A percentile compares a stretch with the other conserved stretches of the same genome.
Evolutionary conservation across 2,888 invertebrate genomes (phyloP).

Genomic region (Ptilodon capucinus): DNA sequence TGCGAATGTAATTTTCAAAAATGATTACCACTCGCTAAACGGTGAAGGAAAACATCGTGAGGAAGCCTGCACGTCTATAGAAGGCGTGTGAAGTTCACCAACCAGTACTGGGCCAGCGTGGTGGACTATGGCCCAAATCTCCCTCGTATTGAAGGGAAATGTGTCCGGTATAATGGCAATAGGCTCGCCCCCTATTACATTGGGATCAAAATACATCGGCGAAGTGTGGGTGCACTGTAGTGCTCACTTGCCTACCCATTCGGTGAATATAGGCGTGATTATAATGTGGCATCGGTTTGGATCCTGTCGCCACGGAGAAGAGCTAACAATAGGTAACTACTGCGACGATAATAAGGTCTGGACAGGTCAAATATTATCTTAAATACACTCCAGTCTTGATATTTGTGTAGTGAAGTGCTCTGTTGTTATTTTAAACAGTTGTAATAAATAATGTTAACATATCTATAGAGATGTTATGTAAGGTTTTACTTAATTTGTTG

Average conservation of each 20-base stretch:
- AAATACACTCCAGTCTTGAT: neutral
- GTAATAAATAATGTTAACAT: neutral
- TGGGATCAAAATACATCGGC: too few relatives aligned
- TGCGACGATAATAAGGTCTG: neutral
- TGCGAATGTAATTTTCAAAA: too few relatives aligned
- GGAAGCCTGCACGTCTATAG: too few relatives aligned
- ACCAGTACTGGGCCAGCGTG: too few relatives aligned
- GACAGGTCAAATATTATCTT: neutral
- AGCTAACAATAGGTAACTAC: neutral
- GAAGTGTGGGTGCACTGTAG: neutral
- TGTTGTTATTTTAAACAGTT: neutral
- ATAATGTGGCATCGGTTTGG: too few relatives aligned
- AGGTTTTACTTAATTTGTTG: neutral
- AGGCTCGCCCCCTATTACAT: too few relatives aligned
- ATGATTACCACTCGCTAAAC: too few relatives aligned
- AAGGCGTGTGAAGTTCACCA: too few relatives aligned
- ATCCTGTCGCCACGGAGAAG: neutral
- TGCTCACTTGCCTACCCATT: neutral
- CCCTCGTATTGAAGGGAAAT: too few relatives aligned
- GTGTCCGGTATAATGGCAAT: too few relatives aligned
- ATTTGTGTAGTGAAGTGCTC: neutral
- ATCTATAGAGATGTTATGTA: neutral
- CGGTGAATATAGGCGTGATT: neutral
- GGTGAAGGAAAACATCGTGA: too few relatives aligned
- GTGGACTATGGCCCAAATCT: too few relatives aligned